phyloP scores from a whole-genome alignment of 2,113 vertebrate genomes.

The Corynorhinus townsendii region DNA sequence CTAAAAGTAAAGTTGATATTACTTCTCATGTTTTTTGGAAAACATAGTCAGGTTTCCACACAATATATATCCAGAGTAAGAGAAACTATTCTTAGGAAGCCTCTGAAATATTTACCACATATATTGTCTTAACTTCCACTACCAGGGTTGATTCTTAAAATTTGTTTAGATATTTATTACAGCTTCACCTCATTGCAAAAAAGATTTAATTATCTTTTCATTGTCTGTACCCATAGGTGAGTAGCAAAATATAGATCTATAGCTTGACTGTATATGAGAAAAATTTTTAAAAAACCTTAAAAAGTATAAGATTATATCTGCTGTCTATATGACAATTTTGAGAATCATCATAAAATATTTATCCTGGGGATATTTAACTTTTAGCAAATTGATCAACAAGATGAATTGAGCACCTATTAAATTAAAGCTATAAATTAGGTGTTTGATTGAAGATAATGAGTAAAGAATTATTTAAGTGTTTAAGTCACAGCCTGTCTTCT shows the following conservation, averaged over 20 bases:
- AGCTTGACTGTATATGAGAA: background rate
- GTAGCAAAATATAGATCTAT: background rate
- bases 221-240: background rate
- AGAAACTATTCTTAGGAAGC: background rate
- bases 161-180: conserved; percentile 31
- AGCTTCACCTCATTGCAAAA: background rate
- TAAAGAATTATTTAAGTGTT: background rate
- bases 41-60: conserved; percentile 1
- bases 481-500: background rate
- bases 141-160: conserved; percentile 20
- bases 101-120: conserved; percentile 34
- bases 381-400: background rate
- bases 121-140: background rate
- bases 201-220: conserved; percentile 34
- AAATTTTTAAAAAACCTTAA: background rate
- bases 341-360: background rate
- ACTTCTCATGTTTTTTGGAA: conserved; percentile 3
- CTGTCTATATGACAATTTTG: background rate
- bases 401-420: background rate
- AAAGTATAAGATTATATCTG: background rate
- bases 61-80: conserved; percentile 25
- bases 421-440: background rate
- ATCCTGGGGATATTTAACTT: background rate
- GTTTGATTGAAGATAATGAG: background rate
- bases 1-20: conserved; percentile 37